Percentiles rank a stretch among this genome's conserved stretches.
Conservation (phyloP, 1,140 invertebrate species). For the Aphelenchoides fujianensis region DNA sequence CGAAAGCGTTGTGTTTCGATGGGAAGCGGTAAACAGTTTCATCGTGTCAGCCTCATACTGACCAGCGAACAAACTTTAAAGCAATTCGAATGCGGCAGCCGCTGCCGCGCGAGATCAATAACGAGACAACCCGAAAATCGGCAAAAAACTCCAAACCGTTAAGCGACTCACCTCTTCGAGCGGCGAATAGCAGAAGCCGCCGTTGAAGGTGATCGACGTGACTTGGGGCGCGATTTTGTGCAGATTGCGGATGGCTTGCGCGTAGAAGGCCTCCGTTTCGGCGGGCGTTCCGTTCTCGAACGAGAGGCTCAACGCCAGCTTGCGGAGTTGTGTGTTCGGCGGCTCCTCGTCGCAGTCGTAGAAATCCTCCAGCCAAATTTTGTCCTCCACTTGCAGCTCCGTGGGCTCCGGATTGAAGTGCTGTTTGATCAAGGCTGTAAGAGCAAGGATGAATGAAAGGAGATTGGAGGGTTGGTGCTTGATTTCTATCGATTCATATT, state of each 20-base stretch:
- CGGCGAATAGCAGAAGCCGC: neutral
- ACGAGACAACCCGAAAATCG: no score
- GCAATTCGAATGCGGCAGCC: no score
- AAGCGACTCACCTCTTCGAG: neutral
- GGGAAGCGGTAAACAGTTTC: no score
- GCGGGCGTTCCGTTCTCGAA: neutral
- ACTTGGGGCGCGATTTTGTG: neutral
- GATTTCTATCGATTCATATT: no score
- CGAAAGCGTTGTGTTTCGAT: no score
- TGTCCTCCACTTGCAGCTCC: neutral
- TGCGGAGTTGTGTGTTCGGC: neutral
- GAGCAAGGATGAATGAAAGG: neutral
- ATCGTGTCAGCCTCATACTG: no score
- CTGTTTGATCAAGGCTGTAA: neutral
- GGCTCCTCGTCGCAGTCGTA: neutral
- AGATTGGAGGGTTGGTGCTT: no score
- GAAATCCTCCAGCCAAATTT: neutral
- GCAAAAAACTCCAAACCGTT: no score
- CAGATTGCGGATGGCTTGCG: neutral
- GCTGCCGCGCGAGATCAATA: no score
- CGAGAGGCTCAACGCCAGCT: neutral
- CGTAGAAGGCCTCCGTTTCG: neutral
- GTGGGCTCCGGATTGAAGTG: neutral
- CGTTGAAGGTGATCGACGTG: neutral
- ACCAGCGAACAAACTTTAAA: no score